Conservation (phyloP, 2,797 vertebrate genomes). For the Tragelaphus oryx region DNA sequence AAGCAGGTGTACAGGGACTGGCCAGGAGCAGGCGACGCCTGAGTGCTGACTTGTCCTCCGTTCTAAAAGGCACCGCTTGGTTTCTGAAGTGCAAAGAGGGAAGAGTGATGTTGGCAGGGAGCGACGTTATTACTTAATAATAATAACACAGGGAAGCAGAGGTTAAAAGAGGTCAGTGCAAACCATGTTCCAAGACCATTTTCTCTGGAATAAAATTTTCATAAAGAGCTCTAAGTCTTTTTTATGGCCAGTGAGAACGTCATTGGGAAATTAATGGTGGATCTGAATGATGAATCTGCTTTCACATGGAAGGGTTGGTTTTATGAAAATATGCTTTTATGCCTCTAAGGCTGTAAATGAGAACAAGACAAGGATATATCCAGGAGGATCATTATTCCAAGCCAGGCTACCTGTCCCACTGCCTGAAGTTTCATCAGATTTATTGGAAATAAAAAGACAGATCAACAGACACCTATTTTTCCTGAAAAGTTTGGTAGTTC, state of each 20-base stretch:
- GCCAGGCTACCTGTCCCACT: neutral
- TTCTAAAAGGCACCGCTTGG: neutral
- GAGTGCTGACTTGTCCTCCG: slow-evolving; percentile 32
- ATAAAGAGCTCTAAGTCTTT: slow-evolving; percentile 46
- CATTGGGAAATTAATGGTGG: slow-evolving; percentile 58
- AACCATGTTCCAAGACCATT: neutral
- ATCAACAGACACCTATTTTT: neutral
- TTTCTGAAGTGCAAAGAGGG: slow-evolving; percentile 5
- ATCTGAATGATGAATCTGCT: slow-evolving; percentile 46
- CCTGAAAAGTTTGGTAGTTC: neutral
- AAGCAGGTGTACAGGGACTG: slow-evolving; percentile 58
- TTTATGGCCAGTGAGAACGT: slow-evolving; percentile 32
- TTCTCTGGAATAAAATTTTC: slow-evolving; percentile 60
- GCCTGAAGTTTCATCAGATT: neutral
- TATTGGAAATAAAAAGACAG: neutral
- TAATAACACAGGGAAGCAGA: slow-evolving; percentile 14
- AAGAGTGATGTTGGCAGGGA: slow-evolving; percentile 32
- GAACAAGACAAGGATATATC: neutral
- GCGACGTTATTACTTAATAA: slow-evolving; percentile 28
- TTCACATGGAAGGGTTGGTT: neutral
- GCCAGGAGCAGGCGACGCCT: slow-evolving; percentile 49
- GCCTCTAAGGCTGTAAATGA: neutral
- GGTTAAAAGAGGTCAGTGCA: slow-evolving; percentile 3
- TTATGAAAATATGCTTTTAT: slow-evolving; percentile 11
- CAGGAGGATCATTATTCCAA: neutral